These are phyloP conservation scores for Parnassius glacialis DNA, from an alignment of 2,888 invertebrate species.

Conservation along the genomic window DNA sequence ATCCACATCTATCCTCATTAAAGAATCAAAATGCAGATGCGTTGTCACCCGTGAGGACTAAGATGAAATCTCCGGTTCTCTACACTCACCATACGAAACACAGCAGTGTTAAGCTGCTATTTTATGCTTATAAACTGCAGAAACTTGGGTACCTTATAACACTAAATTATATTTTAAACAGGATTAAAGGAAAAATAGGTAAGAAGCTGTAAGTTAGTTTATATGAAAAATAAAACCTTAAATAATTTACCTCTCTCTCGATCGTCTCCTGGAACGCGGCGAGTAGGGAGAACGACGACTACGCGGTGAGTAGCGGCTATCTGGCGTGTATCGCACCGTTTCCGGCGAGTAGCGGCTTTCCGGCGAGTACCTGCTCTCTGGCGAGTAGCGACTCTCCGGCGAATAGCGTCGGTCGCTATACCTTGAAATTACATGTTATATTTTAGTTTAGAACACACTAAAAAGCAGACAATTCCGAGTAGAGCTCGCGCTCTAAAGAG, in stretches of 20 bases:
- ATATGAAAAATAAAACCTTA: conserved; percentile 30
- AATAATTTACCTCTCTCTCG: conserved; percentile 58
- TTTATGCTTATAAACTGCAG: no score
- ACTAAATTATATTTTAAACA: no score
- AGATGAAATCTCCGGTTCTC: no score
- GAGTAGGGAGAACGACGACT: conserved; percentile 49
- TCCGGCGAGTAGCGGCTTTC: conserved; percentile 53
- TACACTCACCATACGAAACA: no score
- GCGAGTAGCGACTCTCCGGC: conserved; percentile 71
- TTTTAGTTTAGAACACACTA: no score
- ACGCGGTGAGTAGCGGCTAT: conserved; percentile 61
- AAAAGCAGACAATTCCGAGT: no score
- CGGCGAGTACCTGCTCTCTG: conserved; percentile 68
- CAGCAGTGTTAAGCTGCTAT: no score
- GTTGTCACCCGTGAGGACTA: no score
- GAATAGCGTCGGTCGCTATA: conserved; percentile 60
- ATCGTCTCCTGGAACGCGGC: conserved; percentile 54
- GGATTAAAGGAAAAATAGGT: not conserved
- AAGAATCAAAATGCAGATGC: no score
- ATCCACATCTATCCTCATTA: no score
- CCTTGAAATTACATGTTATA: conserved; percentile 18
- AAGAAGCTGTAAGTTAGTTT: not conserved
- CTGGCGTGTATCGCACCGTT: conserved; percentile 74
- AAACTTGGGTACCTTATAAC: no score
- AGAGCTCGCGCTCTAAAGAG: no score